Percentiles rank a stretch among this genome's conserved stretches.
Conservation (phyloP, 2,888 invertebrate genomes). For the Lepeophtheirus nordmannii region DNA sequence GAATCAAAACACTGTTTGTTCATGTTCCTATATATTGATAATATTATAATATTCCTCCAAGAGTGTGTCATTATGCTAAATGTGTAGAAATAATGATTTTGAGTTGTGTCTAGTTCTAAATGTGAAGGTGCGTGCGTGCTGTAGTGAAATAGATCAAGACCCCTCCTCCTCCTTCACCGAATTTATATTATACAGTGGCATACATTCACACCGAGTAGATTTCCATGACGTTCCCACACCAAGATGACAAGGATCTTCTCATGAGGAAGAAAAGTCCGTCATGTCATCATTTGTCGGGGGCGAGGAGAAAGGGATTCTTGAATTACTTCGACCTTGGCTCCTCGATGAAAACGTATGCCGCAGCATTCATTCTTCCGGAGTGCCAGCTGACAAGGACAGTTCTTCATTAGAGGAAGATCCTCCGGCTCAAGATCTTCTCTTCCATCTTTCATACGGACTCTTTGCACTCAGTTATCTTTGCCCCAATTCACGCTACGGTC, state of each 20-base stretch:
- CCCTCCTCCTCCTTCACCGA: neutral
- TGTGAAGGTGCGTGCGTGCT: too few relatives aligned
- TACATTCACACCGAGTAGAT: neutral
- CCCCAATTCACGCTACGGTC: neutral
- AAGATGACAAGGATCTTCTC: conserved; percentile 2
- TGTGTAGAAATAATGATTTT: neutral
- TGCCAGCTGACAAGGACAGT: too few relatives aligned
- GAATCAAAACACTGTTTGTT: too few relatives aligned
- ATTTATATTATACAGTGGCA: neutral
- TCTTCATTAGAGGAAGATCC: neutral
- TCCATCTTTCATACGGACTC: neutral
- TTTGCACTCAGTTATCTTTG: neutral
- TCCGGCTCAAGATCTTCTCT: neutral
- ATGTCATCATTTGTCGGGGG: neutral
- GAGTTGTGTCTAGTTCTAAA: neutral
- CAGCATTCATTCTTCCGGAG: neutral
- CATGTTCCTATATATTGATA: too few relatives aligned
- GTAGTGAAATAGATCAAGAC: neutral
- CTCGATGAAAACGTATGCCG: neutral
- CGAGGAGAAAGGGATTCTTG: neutral
- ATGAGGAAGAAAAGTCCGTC: neutral
- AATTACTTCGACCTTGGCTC: neutral
- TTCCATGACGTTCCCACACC: neutral
- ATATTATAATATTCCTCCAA: too few relatives aligned
- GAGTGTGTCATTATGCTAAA: too few relatives aligned